Conservation (phyloP, 2,888 invertebrate genomes). For the Meghimatium bilineatum region DNA sequence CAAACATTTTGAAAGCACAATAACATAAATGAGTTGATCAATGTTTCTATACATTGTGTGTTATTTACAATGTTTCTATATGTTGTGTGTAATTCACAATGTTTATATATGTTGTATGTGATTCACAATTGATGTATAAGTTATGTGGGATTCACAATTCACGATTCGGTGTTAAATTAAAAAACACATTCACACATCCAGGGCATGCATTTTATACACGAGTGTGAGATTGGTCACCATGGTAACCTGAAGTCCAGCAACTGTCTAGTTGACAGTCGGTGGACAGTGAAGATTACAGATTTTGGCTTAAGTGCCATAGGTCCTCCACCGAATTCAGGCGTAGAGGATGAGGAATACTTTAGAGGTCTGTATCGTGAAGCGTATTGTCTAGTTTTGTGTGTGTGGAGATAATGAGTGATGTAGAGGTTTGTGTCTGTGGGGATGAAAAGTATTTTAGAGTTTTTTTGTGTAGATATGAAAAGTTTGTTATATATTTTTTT, state of each 20-base stretch:
- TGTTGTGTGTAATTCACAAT: too few species aligned
- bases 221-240: slow-evolving; percentile 69
- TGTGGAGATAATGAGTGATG: not conserved
- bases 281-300: slow-evolving; percentile 72
- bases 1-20: too few species aligned
- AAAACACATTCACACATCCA: too few species aligned
- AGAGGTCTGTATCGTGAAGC: slow-evolving; percentile 17
- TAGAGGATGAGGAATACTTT: slow-evolving; percentile 41
- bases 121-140: too few species aligned
- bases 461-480: not conserved
- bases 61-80: too few species aligned
- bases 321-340: slow-evolving; percentile 41
- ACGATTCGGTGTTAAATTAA: too few species aligned
- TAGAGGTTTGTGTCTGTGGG: not conserved
- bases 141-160: too few species aligned
- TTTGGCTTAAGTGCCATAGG: slow-evolving; percentile 69
- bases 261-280: slow-evolving; percentile 73
- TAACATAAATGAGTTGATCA: too few species aligned
- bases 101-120: too few species aligned
- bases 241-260: slow-evolving; percentile 73
- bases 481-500: not conserved
- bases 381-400: not conserved
- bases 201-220: slow-evolving; percentile 74
- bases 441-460: not conserved
- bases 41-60: too few species aligned